These are phyloP conservation scores for Cossypha caffra DNA, from an alignment of 2,797 vertebrate species.

Conservation along the genomic window DNA sequence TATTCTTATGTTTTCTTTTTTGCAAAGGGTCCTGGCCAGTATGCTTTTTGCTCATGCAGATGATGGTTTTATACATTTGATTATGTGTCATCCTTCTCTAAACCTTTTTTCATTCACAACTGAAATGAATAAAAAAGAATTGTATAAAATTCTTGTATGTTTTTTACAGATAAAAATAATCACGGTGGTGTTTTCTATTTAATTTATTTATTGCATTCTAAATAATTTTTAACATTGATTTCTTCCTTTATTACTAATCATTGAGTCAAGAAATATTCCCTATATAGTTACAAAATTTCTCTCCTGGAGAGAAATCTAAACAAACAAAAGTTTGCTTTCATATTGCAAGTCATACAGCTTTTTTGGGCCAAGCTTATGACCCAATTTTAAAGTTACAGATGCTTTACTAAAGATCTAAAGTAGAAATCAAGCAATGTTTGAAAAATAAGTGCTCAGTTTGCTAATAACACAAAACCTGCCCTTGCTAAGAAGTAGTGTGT, in stretches of 20 bases:
- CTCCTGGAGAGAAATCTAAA: not conserved
- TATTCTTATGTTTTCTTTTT: not conserved
- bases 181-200: not conserved
- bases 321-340: not conserved
- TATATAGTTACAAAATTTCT: not conserved
- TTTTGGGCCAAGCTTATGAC: not conserved
- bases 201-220: not conserved
- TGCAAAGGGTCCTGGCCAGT: not conserved
- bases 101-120: not conserved
- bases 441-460: not conserved
- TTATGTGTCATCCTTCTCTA: not conserved
- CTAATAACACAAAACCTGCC: not conserved
- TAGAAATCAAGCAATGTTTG: not conserved
- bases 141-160: not conserved
- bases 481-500: not conserved
- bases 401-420: not conserved
- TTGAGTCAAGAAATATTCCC: not conserved
- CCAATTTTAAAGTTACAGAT: not conserved
- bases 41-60: not conserved
- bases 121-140: not conserved
- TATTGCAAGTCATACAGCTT: not conserved
- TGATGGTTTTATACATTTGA: not conserved
- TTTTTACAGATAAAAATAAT: not conserved
- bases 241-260: not conserved
- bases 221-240: not conserved